phyloP scores from a whole-genome alignment of 1,140 invertebrate species.

The Pseudomyrmex cubaensis region DNA sequence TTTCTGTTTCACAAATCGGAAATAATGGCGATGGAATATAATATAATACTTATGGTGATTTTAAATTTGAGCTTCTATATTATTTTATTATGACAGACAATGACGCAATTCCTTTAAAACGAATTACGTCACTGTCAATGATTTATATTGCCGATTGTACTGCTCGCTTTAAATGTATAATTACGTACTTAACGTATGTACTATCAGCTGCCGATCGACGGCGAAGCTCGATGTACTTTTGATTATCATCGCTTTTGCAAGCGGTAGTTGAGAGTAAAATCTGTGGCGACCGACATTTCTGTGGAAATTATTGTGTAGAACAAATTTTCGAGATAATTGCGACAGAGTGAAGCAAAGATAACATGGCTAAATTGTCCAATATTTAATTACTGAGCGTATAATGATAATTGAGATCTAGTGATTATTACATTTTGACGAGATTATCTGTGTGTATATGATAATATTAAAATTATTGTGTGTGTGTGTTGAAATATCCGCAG shows the following conservation, averaged over 20 bases:
- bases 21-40: background rate
- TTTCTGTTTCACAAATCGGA: conserved; percentile 9
- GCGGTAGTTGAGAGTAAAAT: conserved; percentile 44
- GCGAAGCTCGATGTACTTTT: conserved; percentile 49
- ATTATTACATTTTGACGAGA: too few species aligned
- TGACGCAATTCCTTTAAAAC: conserved; percentile 13
- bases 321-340: background rate
- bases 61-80: conserved; percentile 34
- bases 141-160: conserved; percentile 16
- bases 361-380: background rate
- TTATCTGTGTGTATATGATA: background rate
- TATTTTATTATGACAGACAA: conserved; percentile 24
- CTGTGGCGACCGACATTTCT: conserved; percentile 22
- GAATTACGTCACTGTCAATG: conserved; percentile 24
- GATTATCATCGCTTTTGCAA: conserved; percentile 58
- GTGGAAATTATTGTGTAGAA: background rate
- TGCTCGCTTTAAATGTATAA: conserved; percentile 15
- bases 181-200: background rate
- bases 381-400: background rate
- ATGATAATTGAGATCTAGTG: background rate
- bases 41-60: background rate
- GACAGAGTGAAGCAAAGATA: background rate
- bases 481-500: background rate
- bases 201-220: conserved; percentile 31
- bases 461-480: background rate